Evolutionary conservation across 1,140 invertebrate species (phyloP), one percentile per base, ranked within the genome.

Genomic region (Zaprionus davidi): DNA sequence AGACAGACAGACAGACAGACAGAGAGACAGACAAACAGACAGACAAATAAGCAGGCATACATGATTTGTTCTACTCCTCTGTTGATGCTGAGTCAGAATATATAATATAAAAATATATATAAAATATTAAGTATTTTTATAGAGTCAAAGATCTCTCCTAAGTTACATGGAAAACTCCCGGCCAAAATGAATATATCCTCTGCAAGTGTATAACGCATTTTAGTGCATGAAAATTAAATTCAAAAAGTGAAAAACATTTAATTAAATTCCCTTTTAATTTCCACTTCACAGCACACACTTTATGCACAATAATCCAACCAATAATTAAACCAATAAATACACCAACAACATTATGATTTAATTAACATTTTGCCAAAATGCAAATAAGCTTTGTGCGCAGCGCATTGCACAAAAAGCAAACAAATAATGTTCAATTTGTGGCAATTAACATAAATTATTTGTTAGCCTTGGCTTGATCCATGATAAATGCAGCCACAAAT

Each of bases 131-230:
- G 22, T 22, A 22, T 22, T 22, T 31, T 11, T 11, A 31, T 31
- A 11, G 0, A 2, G 2, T 31, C 9, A 11, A 2, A 31, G 0
- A 2, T 11, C 7, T 34, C 9, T 34, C 31, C 9, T 3, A 2
- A 9, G 9, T 0, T 34, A 0, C 3, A 34, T 3, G 11, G 0
- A 0, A 11, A 3, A 34, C 31, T 34, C 31, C 31, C 0, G 0
- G 0, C 9, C 9, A 34, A 34, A 34, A 34, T 0, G 0, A 34
- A 34, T 11, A 34, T 11, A 34, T 9, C 31, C 31, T 34, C 31
- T 34, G 9, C 31, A 34, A 34, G 9, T 11, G 9, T 11, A 34
- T 11, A 34, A 46, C 2, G n/a, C 2, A 46, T n/a, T 5, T 38
- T 13, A 17, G n/a, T 46, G 1, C 11, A 0, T 17, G n/a, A 46